Conservation (phyloP, 2,113 vertebrate species). For the Cyrtonyx montezumae region DNA sequence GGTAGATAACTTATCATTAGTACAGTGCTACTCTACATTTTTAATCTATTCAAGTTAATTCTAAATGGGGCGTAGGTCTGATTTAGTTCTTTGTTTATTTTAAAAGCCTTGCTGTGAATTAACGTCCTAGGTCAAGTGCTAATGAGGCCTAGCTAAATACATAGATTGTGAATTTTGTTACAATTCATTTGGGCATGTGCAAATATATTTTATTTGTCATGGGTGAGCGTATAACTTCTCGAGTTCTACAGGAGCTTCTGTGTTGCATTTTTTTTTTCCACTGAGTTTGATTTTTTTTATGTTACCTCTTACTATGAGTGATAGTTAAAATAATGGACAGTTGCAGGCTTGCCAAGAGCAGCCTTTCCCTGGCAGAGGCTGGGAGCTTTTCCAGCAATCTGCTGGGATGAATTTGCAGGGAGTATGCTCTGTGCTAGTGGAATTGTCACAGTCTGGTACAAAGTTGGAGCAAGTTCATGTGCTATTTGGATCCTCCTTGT, state of each 20-base stretch:
- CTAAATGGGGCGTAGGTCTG: background rate
- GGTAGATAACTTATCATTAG: background rate
- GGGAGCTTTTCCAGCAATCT: background rate
- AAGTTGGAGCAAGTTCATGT: background rate
- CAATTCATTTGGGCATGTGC: background rate
- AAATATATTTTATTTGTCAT: background rate
- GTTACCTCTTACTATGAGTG: background rate
- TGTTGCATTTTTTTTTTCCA: background rate
- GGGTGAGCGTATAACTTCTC: background rate
- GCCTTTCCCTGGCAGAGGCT: fast-evolving
- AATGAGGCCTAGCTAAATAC: background rate
- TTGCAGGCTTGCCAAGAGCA: background rate
- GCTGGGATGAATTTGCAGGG: background rate
- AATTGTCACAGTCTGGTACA: background rate
- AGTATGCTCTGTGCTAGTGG: background rate
- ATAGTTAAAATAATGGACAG: background rate
- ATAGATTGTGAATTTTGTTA: background rate
- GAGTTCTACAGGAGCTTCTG: background rate
- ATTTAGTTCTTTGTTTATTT: background rate
- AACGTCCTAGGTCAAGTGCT: background rate
- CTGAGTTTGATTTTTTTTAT: background rate
- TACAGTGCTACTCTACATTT: background rate
- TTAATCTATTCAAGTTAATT: background rate
- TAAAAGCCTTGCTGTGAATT: background rate
- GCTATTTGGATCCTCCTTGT: background rate